phyloP scores from a whole-genome alignment of 2,113 vertebrate genomes.

The Petromus typicus region DNA sequence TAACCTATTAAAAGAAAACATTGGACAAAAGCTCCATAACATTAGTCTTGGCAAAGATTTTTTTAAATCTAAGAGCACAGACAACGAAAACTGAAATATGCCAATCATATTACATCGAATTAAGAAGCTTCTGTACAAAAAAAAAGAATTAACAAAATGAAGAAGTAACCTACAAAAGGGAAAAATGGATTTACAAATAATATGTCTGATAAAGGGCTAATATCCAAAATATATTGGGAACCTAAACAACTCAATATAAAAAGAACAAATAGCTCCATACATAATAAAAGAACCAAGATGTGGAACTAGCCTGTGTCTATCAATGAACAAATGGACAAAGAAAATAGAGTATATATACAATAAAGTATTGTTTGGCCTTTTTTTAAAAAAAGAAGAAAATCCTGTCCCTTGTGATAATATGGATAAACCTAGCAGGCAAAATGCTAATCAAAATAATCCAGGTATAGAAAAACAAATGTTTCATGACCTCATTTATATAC shows the following conservation, averaged over 20 bases:
- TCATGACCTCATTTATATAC: neutral
- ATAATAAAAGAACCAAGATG: neutral
- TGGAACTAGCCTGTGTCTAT: neutral
- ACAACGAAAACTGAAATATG: neutral
- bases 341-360: neutral
- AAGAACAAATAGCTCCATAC: neutral
- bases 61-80: neutral
- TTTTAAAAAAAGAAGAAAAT: neutral
- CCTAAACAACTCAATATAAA: neutral
- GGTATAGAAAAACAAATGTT: neutral
- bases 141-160: neutral
- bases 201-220: neutral
- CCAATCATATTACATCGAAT: neutral
- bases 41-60: neutral
- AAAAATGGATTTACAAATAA: neutral
- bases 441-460: neutral
- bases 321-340: neutral
- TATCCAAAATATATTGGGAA: neutral
- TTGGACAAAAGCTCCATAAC: neutral
- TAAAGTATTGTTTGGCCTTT: neutral
- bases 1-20: neutral
- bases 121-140: neutral
- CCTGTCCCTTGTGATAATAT: neutral
- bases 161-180: neutral
- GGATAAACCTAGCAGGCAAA: neutral